These are phyloP conservation scores for Bucorvus abyssinicus DNA, from an alignment of 2,797 vertebrate species.

Conservation along the genomic window DNA sequence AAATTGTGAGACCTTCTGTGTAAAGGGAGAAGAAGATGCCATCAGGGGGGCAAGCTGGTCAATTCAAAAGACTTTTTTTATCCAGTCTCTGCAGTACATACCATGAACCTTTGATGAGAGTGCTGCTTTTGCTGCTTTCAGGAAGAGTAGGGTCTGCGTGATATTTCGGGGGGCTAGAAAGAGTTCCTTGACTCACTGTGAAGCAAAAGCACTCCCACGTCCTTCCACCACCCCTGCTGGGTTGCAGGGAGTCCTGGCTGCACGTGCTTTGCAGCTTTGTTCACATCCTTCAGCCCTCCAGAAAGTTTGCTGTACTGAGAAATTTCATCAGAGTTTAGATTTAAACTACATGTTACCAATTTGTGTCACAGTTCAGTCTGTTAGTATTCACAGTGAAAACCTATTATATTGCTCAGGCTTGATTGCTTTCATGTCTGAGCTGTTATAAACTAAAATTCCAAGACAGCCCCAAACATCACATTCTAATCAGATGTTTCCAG, in stretches of 20 bases:
- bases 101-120: neutral
- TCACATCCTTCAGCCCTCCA: neutral
- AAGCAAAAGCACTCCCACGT: neutral
- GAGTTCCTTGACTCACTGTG: neutral
- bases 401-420: neutral
- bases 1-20: neutral
- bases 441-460: conserved; percentile 15
- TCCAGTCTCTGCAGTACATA: neutral
- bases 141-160: neutral
- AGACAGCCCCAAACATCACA: neutral
- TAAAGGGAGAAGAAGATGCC: neutral
- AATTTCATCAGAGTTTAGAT: neutral
- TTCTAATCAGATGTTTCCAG: neutral
- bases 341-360: neutral
- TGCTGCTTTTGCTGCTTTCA: neutral
- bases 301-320: neutral
- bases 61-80: neutral
- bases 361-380: neutral
- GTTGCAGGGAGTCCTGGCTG: neutral
- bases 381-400: neutral
- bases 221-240: neutral
- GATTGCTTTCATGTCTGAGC: neutral
- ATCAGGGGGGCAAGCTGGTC: neutral
- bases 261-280: neutral
- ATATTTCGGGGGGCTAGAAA: neutral